Conservation (phyloP, 2,113 vertebrate species). For the Passer domesticus region DNA sequence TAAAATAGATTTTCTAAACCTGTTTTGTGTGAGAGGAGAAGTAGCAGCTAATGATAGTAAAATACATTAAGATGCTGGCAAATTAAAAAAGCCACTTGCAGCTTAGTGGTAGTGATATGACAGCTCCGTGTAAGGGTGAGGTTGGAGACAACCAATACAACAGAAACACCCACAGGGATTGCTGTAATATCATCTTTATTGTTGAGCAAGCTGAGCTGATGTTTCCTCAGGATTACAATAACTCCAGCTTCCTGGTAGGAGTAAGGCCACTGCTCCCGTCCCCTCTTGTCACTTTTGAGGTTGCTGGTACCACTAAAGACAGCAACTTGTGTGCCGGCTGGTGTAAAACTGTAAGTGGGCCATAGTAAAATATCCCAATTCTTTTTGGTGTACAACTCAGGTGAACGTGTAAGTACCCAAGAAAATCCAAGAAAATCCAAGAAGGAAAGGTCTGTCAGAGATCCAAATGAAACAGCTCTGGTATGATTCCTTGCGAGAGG, state of each 20-base stretch:
- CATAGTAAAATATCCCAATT: neutral
- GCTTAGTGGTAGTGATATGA: neutral
- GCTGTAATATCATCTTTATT: neutral
- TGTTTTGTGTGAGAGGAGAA: constrained; percentile 65
- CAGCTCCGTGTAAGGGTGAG: neutral
- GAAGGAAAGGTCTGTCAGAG: neutral
- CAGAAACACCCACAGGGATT: neutral
- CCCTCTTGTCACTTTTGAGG: neutral
- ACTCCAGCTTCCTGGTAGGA: neutral
- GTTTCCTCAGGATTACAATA: neutral
- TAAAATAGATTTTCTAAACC: constrained; percentile 67
- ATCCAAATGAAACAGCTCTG: neutral
- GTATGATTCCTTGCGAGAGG: neutral
- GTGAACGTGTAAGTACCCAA: neutral
- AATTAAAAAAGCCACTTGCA: constrained; percentile 35
- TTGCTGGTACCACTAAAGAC: neutral
- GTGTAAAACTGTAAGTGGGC: neutral
- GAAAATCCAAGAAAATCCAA: neutral
- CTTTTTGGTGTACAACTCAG: neutral
- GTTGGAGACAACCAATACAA: neutral
- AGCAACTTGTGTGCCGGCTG: neutral
- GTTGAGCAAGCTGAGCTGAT: neutral
- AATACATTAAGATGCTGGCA: constrained; percentile 61
- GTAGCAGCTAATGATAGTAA: constrained; percentile 63
- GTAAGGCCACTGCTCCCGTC: neutral